phyloP scores from a whole-genome alignment of 2,797 vertebrate species.

The Chaenodraco wilsoni region DNA sequence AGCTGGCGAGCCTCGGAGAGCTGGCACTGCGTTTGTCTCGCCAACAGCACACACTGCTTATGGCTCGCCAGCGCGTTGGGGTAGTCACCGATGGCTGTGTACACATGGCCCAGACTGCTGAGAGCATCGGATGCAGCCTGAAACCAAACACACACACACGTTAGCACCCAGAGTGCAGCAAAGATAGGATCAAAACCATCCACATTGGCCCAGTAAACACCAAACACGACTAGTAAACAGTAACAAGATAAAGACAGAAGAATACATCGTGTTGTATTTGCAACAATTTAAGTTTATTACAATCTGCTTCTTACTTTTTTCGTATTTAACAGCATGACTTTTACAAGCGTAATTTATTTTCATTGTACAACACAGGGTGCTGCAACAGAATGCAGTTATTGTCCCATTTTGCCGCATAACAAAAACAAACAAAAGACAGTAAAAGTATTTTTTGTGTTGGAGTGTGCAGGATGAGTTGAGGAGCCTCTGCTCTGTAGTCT shows the following conservation, averaged over 20 bases:
- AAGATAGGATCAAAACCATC: neutral
- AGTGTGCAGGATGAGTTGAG: too few species aligned
- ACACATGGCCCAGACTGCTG: conserved; percentile 96
- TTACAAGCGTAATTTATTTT: too few species aligned
- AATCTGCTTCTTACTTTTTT: neutral
- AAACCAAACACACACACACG: conserved; percentile 21
- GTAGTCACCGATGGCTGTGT: conserved; percentile 96
- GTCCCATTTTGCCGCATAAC: too few species aligned
- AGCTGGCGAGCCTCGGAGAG: conserved; percentile 94
- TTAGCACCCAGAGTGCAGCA: neutral
- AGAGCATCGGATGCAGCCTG: conserved; percentile 94
- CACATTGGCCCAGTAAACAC: neutral
- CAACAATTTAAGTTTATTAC: neutral
- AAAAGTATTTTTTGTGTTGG: too few species aligned
- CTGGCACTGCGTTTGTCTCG: conserved; percentile 91
- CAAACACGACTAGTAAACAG: neutral
- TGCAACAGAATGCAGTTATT: too few species aligned
- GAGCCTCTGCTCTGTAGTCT: too few species aligned
- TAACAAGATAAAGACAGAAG: neutral
- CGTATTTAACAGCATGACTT: too few species aligned
- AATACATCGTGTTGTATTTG: neutral
- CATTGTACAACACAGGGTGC: too few species aligned
- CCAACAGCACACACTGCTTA: conserved; percentile 95
- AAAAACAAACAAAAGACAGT: too few species aligned
- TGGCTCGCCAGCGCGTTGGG: conserved; percentile 96